These are phyloP conservation scores for Chymomyza fuscimana DNA, from an alignment of 2,888 invertebrate genomes.

Conservation along the genomic window DNA sequence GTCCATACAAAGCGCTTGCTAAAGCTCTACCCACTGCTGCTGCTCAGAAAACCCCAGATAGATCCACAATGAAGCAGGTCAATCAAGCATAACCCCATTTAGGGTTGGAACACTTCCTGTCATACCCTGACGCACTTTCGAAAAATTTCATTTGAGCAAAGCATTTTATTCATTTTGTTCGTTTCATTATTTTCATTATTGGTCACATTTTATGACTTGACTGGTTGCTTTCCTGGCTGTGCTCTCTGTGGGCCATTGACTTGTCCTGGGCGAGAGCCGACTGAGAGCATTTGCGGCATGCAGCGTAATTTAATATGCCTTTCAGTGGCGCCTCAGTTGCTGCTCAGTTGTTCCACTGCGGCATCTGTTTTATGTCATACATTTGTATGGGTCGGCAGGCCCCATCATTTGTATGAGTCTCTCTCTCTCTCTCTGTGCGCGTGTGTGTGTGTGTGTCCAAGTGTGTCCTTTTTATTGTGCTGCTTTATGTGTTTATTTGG, in stretches of 20 bases:
- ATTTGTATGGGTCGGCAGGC: not conserved
- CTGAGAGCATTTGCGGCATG: slow-evolving; percentile 61
- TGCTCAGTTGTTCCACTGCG: slow-evolving; percentile 4
- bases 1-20: not conserved
- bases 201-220: slow-evolving; percentile 66
- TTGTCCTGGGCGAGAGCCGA: not conserved
- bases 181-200: slow-evolving; percentile 63
- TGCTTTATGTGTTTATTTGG: slow-evolving; percentile 67
- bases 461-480: slow-evolving; percentile 48
- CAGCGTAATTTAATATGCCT: slow-evolving; percentile 61
- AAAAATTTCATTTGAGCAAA: slow-evolving; percentile 11
- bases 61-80: not conserved
- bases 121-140: not conserved
- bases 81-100: not conserved
- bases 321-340: not conserved
- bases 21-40: not conserved
- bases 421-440: too few species aligned
- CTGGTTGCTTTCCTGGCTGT: slow-evolving; percentile 5
- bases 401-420: not conserved
- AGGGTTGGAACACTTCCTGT: not conserved
- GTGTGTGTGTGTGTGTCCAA: too few species aligned
- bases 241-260: slow-evolving; percentile 1
- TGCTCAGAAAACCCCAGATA: not conserved
- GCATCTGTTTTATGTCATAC: slow-evolving; percentile 7
- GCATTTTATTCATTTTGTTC: slow-evolving; percentile 44